phyloP scores from a whole-genome alignment of 2,797 vertebrate species.

The Podargus strigoides region DNA sequence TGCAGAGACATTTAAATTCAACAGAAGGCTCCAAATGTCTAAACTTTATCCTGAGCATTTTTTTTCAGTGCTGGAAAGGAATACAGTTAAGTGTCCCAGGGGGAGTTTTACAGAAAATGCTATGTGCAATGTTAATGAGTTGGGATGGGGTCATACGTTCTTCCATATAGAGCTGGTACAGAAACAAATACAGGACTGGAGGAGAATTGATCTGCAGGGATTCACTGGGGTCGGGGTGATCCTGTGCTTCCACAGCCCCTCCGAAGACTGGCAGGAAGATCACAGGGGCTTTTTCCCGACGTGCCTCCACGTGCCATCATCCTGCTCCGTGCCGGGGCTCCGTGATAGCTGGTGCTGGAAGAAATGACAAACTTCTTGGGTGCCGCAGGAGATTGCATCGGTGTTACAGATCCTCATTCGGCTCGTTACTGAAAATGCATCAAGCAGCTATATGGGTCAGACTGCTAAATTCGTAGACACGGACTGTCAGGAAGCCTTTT shows the following conservation, averaged over 20 bases:
- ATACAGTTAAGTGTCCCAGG: conserved; percentile 17
- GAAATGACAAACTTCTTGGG: conserved; percentile 39
- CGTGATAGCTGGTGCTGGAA: not conserved
- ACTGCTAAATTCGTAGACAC: conserved; percentile 45
- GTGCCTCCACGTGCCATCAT: not conserved
- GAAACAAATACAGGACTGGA: not conserved
- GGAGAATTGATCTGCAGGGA: not conserved
- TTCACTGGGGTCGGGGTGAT: not conserved
- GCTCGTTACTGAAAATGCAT: conserved; percentile 18
- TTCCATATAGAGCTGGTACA: not conserved
- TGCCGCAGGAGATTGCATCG: conserved; percentile 42
- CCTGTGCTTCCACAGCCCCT: not conserved
- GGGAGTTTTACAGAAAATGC: conserved; percentile 15
- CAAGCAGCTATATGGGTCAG: conserved; percentile 48
- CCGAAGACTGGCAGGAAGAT: conserved; percentile 1
- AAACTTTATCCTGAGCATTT: conserved; percentile 31
- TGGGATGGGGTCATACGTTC: not conserved
- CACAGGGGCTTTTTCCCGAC: not conserved
- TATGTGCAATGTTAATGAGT: conserved; percentile 29
- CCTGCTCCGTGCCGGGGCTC: not conserved
- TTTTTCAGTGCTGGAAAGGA: conserved; percentile 35
- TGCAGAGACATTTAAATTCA: conserved; percentile 19
- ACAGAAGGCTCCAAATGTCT: conserved; percentile 40
- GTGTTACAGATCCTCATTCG: conserved; percentile 24
- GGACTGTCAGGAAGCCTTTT: conserved; percentile 56